These are phyloP conservation scores for Nibea albiflora DNA, from an alignment of 2,113 vertebrate species.

Conservation along the genomic window DNA sequence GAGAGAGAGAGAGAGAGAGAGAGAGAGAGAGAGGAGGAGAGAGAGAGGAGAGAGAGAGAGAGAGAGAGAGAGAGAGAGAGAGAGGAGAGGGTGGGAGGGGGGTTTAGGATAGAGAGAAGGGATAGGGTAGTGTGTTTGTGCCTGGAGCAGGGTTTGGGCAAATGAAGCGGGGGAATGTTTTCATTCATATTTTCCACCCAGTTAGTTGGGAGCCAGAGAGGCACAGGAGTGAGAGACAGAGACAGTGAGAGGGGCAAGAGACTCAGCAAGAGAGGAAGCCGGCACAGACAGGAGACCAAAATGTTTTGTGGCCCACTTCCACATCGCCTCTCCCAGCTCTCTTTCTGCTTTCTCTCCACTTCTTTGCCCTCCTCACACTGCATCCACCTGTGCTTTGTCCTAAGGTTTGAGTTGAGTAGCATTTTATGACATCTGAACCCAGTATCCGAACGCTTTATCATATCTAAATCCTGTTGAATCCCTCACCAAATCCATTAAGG, in stretches of 20 bases:
- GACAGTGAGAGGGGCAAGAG: constrained; percentile 20
- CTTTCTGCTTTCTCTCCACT: neutral
- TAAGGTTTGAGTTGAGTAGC: too few species aligned
- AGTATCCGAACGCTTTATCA: neutral
- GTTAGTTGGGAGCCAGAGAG: constrained; percentile 69
- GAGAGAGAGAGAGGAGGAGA: neutral
- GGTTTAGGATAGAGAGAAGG: neutral
- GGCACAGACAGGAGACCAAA: constrained; percentile 21
- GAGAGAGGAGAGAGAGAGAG: neutral
- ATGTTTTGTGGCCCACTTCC: constrained; percentile 11
- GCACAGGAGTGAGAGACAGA: constrained; percentile 28
- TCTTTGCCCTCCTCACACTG: neutral
- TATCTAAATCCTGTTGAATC: neutral
- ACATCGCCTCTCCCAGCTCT: constrained; percentile 15
- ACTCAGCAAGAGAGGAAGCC: constrained; percentile 5
- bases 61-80: neutral
- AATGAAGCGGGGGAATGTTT: constrained; percentile 68
- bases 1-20: constrained; percentile 3
- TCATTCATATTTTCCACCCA: constrained; percentile 85
- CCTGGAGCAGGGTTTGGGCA: constrained; percentile 60
- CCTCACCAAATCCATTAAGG: neutral
- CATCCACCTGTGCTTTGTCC: neutral
- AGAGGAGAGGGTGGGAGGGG: neutral
- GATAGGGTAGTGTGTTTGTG: constrained; percentile 53
- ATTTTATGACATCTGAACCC: neutral